phyloP scores from a whole-genome alignment of 2,888 invertebrate genomes.

The Volucella zonaria region DNA sequence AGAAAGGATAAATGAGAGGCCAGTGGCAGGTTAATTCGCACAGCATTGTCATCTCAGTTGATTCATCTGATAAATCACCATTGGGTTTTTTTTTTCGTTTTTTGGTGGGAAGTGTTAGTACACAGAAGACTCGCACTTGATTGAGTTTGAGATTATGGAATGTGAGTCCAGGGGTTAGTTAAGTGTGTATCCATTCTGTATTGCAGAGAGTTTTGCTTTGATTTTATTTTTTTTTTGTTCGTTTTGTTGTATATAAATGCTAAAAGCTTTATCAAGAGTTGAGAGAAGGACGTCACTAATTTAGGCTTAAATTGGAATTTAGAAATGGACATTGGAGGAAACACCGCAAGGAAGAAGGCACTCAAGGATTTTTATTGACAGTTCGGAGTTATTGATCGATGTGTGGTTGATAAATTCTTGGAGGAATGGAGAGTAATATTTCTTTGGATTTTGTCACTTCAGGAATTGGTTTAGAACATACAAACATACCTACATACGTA shows the following conservation, averaged over 20 bases:
- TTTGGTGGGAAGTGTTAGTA: conserved; percentile 15
- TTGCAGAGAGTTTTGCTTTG: not conserved
- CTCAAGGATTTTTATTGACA: conserved; percentile 40
- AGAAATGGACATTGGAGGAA: conserved; percentile 19
- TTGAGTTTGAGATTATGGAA: no score
- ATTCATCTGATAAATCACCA: conserved; percentile 72
- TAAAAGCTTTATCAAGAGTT: conserved; percentile 28
- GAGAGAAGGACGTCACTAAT: conserved; percentile 57
- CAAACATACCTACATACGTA: no score
- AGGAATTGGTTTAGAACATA: not conserved
- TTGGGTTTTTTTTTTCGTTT: conserved; percentile 4
- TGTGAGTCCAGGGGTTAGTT: not conserved
- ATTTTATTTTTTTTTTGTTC: conserved; percentile 12
- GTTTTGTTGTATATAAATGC: conserved; percentile 14
- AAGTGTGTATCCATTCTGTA: conserved; percentile 25
- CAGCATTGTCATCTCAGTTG: conserved; percentile 71
- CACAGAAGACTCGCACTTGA: not conserved
- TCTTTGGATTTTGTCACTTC: conserved; percentile 1
- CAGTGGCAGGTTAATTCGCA: conserved; percentile 70
- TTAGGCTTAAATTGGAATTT: conserved; percentile 66
- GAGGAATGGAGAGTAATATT: conserved; percentile 46
- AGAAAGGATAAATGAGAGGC: conserved; percentile 57
- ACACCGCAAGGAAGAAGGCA: not conserved
- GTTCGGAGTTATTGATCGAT: conserved; percentile 56
- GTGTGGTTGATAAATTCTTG: conserved; percentile 39